A percentile compares a stretch with the other conserved stretches of the same genome.
Conservation (phyloP, 2,888 invertebrate genomes). For the Acleris literana region DNA sequence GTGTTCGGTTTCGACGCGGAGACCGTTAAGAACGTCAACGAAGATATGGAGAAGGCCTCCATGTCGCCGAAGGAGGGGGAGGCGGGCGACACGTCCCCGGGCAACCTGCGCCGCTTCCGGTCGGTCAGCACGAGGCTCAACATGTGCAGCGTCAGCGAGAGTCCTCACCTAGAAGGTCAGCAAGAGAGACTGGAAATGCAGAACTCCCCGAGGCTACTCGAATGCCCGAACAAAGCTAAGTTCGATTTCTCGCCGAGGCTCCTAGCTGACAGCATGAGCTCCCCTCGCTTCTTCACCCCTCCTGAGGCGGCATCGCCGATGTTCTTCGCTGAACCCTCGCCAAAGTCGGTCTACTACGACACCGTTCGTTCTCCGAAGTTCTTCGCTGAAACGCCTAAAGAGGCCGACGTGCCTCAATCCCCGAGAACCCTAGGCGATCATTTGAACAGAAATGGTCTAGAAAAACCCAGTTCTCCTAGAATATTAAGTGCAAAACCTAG, state of each 20-base stretch:
- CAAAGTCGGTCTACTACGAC: slow-evolving; percentile 76
- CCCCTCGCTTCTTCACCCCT: slow-evolving; percentile 76
- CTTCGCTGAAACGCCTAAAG: slow-evolving; percentile 72
- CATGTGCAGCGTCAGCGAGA: slow-evolving; percentile 69
- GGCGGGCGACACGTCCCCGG: slow-evolving; percentile 58
- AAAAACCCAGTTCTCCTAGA: slow-evolving; percentile 70
- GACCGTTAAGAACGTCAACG: slow-evolving; percentile 56
- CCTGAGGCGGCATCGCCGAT: slow-evolving; percentile 73
- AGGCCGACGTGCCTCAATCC: slow-evolving; percentile 68
- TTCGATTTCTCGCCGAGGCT: slow-evolving; percentile 78
- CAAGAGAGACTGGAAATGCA: slow-evolving; percentile 72
- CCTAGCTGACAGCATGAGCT: slow-evolving; percentile 65
- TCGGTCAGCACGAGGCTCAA: slow-evolving; percentile 75
- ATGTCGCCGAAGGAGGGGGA: slow-evolving; percentile 54
- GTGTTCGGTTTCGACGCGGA: slow-evolving; percentile 74
- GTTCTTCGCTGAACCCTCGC: slow-evolving; percentile 75
- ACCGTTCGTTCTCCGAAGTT: slow-evolving; percentile 75
- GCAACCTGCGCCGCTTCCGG: slow-evolving; percentile 65
- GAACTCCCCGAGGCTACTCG: slow-evolving; percentile 69
- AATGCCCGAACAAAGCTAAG: slow-evolving; percentile 74
- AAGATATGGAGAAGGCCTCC: slow-evolving; percentile 49
- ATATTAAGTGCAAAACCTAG: slow-evolving; percentile 66
- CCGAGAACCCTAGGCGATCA: slow-evolving; percentile 67
- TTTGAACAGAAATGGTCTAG: slow-evolving; percentile 66
- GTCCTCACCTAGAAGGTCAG: slow-evolving; percentile 57